Percentiles rank a stretch among this genome's conserved stretches.
phyloP scores from a whole-genome alignment of 2,113 vertebrate species.

The Callochromis pleurospilus region DNA sequence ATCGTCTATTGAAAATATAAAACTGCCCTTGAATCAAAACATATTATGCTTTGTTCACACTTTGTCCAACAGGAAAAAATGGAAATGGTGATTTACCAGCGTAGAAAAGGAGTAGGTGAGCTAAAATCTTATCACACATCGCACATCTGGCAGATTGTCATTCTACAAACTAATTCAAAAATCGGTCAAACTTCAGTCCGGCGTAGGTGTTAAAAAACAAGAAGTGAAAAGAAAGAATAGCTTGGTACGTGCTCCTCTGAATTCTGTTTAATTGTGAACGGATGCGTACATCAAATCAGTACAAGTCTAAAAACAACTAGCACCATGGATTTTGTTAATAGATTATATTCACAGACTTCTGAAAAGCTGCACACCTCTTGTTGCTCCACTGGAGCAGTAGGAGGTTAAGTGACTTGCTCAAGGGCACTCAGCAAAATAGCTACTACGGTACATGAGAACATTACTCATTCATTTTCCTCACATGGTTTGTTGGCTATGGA shows the following conservation, averaged over 20 bases:
- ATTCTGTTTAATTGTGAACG: not conserved
- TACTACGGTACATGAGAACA: conserved; percentile 9
- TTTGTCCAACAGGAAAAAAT: not conserved
- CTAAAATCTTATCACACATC: not conserved
- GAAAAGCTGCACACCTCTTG: not conserved
- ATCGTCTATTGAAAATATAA: not conserved
- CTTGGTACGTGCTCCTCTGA: not conserved
- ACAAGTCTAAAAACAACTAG: not conserved
- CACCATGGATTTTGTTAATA: not conserved
- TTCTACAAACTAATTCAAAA: not conserved
- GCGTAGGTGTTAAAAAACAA: not conserved
- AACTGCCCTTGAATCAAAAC: not conserved
- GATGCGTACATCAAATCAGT: not conserved
- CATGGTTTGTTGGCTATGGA: conserved; percentile 35
- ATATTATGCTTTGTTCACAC: not conserved
- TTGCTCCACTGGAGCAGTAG: conserved; percentile 38
- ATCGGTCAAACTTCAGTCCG: not conserved
- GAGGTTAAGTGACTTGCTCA: conserved; percentile 63
- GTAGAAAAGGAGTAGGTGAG: not conserved
- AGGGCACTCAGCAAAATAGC: conserved; percentile 47
- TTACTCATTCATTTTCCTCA: conserved; percentile 49
- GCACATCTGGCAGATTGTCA: not conserved
- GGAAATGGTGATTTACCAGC: not conserved
- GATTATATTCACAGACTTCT: not conserved
- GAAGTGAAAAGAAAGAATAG: not conserved